Evolutionary conservation across 2,113 vertebrate species (phyloP), one percentile per base, ranked within the genome.

Genomic region (Ceyx cyanopectus): DNA sequence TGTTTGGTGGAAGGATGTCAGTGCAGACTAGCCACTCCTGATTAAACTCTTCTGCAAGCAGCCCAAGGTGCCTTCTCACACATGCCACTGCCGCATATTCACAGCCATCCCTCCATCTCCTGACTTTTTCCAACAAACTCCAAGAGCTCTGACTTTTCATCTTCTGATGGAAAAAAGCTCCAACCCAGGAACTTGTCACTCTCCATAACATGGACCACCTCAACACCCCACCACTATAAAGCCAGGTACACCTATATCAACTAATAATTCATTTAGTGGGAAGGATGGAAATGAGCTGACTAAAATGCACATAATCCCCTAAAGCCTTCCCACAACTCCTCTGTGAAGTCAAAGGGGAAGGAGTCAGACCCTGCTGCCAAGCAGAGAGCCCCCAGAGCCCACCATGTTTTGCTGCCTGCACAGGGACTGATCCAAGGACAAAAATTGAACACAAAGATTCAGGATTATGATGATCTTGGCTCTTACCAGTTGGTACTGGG

Each of bases 1-100:
- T 87, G 93, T 87, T 80, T 60, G 67, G 65, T 48, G 54, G 85
- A 94, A 85, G 70, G 43, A 67, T 82, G 85, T 87, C 93, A 85
- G 89, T 5, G 14, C 32, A 50, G 67, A 79, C 75, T 68, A 92
- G 76, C 48, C 45, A 43, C 45, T 90, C 54, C 67, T 40, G 34
- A 80, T 43, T 23, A 53, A 93, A 68, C 5, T 72, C 69, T 67
- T 63, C 75, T 14, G 19, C 0, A 2, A 82, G 67, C 76, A 87
- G 85, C 86, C 67, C 2, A 67, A 67, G 80, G 82, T 45, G 40
- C 24, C 57, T 75, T 79, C 57, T 37, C 0, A 0, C 75, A 75
- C 0, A 5, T 4, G 5, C 78, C 57, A 46, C 51, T 79, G 82
- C 79, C 58, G 58, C 54, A 27, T 20, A 17, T 20, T 51, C 89